A percentile compares a stretch with the other conserved stretches of the same genome.
Conservation (phyloP, 2,797 vertebrate species). For the Falco naumanni region DNA sequence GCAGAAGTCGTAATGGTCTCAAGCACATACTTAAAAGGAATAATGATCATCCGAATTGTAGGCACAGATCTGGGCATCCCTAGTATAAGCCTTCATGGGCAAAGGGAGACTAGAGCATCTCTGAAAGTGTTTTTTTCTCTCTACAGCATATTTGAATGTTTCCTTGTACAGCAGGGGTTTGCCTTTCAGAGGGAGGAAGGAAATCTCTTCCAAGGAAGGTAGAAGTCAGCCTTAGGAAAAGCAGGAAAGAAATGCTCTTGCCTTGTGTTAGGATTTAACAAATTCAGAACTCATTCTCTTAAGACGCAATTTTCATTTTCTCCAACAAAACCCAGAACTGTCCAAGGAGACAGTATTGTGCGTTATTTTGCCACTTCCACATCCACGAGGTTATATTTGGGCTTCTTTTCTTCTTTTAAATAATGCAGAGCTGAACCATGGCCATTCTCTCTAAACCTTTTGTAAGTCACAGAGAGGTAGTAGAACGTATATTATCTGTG, state of each 20-base stretch:
- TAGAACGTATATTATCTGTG: not conserved
- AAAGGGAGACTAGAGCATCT: not conserved
- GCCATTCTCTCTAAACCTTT: not conserved
- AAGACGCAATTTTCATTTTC: not conserved
- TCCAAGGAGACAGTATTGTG: not conserved
- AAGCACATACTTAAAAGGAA: not conserved
- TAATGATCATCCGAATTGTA: no score
- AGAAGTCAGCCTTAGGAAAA: not conserved
- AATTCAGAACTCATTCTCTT: not conserved
- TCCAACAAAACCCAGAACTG: not conserved
- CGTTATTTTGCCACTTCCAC: not conserved
- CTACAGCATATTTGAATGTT: not conserved
- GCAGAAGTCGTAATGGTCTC: not conserved
- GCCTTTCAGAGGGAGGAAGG: not conserved
- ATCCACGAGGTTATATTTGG: not conserved
- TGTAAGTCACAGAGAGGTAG: not conserved
- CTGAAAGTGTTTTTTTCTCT: not conserved
- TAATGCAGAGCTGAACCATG: not conserved
- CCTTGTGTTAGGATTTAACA: not conserved
- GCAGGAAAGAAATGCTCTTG: not conserved
- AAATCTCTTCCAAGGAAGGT: not conserved
- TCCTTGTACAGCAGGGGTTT: not conserved
- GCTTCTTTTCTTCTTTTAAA: not conserved
- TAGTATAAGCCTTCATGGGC: not conserved
- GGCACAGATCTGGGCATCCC: not conserved